These are phyloP conservation scores for Umimayanthus kanabou DNA, from an alignment of 92 coral and sea anemone species.

Conservation along the genomic window DNA sequence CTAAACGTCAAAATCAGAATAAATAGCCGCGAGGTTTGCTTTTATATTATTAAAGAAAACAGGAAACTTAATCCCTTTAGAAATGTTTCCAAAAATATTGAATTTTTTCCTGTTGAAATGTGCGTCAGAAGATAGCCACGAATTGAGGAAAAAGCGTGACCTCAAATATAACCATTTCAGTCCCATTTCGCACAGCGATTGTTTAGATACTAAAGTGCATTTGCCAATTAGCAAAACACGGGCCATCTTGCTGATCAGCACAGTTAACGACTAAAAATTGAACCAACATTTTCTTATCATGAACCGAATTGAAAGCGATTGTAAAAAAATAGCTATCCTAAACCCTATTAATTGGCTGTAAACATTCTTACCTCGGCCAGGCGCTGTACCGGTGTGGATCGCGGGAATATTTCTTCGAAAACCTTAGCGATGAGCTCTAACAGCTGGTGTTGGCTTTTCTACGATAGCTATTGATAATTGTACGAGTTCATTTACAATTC, in stretches of 20 bases:
- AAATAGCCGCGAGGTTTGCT: not conserved
- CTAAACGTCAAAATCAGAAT: not conserved
- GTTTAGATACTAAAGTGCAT: conserved; percentile 5
- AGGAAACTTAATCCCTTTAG: not conserved
- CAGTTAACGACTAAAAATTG: not conserved
- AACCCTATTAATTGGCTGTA: not conserved
- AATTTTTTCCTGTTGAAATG: not conserved
- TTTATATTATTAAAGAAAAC: not conserved
- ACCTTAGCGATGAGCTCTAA: not conserved
- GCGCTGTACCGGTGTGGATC: not conserved
- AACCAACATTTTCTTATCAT: not conserved
- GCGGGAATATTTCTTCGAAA: not conserved
- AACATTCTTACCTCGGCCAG: conserved; percentile 15
- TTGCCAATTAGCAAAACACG: conserved; percentile 13
- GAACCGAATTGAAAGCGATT: not conserved
- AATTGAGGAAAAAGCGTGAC: not conserved
- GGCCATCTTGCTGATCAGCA: not conserved
- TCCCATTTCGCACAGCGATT: not conserved
- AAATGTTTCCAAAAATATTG: no score
- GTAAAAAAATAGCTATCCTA: not conserved
- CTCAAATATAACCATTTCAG: not conserved
- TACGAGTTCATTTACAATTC: conserved; percentile 11
- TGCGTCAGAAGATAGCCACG: not conserved
- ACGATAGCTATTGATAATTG: not conserved
- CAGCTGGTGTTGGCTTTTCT: conserved; percentile 17